Base-by-base conservation (phyloP, 1,140 invertebrate species). In the Acyrthosiphon pisum region DNA sequence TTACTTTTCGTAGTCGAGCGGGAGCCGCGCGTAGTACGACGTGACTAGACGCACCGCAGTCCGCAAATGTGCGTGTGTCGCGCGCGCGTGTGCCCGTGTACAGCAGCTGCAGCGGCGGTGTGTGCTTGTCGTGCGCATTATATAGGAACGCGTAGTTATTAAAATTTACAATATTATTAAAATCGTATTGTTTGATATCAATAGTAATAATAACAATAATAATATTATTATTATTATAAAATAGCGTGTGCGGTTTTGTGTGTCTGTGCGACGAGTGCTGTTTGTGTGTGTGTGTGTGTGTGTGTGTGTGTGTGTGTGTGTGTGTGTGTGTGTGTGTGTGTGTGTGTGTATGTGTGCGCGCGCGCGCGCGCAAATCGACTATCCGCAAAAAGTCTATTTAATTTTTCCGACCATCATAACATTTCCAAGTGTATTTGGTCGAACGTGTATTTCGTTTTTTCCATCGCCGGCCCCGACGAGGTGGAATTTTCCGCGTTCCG, bases 51-150 rank as follows among this genome's bases (percentile, higher is more conserved):
- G 35, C 50, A 23, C 50, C 35, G 30, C 88, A 60, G 88, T 60
- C 88, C 35, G 88, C 88, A 90, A 90, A 90, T 90, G 88, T 90
- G 88, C 88, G 88, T 90, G 88, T 90, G 88, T 90, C 88, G 88
- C 88, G 88, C 88, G 88, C 88, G 88, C 53, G 88, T 60, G 88
- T 90, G 50, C 44, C 53, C 50, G 88, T 89, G 87, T 89, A 60
- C 88, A 60, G 50, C 88, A 90, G 88, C 50, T 9, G 88, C 50
- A 53, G 7, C 35, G 20, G 46, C 48, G 22, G 18, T 11, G 48
- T 35, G 84, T 48, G 87, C 35, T 35, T 89, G 84, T 76, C 30
- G 84, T 87, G 7, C 44, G 83, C 11, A 26, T 84, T 23, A 22
- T 41, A 84, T 44, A 44, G 60, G 60, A n/a, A 76, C 60, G 37